Base-by-base conservation (phyloP, 2,797 vertebrate genomes). In the Aulostomus chinensis region DNA sequence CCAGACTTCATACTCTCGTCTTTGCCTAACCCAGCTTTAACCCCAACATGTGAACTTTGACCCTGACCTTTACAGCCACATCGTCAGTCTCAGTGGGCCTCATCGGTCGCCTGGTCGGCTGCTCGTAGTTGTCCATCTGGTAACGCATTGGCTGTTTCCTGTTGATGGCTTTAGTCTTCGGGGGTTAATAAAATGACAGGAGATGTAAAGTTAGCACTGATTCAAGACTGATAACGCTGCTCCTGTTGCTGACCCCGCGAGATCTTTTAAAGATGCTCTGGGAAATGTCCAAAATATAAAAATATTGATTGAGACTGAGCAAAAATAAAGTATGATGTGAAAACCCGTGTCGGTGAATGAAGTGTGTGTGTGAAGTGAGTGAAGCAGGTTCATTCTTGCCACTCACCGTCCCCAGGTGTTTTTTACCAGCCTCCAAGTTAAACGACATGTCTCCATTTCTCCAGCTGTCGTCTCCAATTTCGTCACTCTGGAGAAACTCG, bases 401-500 rank as follows among this genome's bases (percentile, higher is more conserved):
- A 89, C 95, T 94, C 90, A 96, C 96, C 47, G 86, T 69, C 35
- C 91, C 94, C 0, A 86, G 55, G 64, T 93, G 92, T 66, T 98
- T 99, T 69, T 93, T 95, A 68, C 92, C 93, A 4, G 92, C 84
- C 40, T 97, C 95, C 21, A 94, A 87, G 18, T 91, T 69, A 58
- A 93, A 60, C 1, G 88, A 61, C 30, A 90, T 85, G 45, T 98
- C 94, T 4, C 91, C 95, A 0, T 92, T 93, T 66, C 93, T 90
- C 93, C 94, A 96, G 85, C 91, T 94, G 86, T 98, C 96, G 9
- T 95, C 95, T 48, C 95, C 94, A 33, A 99, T 99, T 89, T 99
- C 97, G 51, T 99, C 97, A 38, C 97, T 99, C 80, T 96, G 84
- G 25, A 99, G 93, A 78, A 99, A 99, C 79, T 98, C 96, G 1